phyloP scores from a whole-genome alignment of 2,113 vertebrate species.

The Pseudorasbora parva region DNA sequence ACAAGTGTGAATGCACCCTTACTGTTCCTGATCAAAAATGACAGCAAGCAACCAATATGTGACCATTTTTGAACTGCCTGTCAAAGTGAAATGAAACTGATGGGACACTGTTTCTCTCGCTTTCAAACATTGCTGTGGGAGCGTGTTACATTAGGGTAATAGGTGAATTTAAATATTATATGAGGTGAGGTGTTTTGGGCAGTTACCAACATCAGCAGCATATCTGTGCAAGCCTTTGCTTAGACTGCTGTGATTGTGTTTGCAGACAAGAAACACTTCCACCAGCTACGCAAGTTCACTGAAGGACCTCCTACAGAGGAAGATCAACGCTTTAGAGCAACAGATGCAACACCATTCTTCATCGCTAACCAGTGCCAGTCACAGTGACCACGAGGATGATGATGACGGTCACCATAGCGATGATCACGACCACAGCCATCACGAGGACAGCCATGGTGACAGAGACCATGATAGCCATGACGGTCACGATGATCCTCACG shows the following conservation, averaged over 20 bases:
- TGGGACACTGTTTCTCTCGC: background rate
- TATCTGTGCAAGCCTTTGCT: background rate
- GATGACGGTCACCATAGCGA: slow-evolving; percentile 17
- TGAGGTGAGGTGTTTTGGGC: background rate
- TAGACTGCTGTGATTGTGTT: slow-evolving; percentile 27
- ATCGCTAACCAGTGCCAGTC: slow-evolving; percentile 41
- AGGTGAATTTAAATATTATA: no score
- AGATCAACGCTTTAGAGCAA: slow-evolving; percentile 78
- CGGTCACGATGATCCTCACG: slow-evolving; percentile 32
- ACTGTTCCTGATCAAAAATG: background rate
- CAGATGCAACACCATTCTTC: slow-evolving; percentile 71
- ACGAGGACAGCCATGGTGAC: slow-evolving; percentile 5
- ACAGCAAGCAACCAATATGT: background rate
- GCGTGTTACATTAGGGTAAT: background rate
- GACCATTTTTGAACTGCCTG: background rate
- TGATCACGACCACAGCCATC: slow-evolving; percentile 24
- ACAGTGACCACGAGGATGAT: slow-evolving; percentile 49
- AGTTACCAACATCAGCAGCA: background rate
- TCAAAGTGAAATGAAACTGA: background rate
- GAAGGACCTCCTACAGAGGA: slow-evolving; percentile 81
- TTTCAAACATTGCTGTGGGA: background rate
- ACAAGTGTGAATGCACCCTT: no score
- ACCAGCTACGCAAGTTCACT: slow-evolving; percentile 77
- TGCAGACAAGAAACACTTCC: slow-evolving; percentile 78
- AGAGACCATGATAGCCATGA: slow-evolving; percentile 18